Conservation (phyloP, 2,888 invertebrate genomes). For the Andrena haemorrhoa region DNA sequence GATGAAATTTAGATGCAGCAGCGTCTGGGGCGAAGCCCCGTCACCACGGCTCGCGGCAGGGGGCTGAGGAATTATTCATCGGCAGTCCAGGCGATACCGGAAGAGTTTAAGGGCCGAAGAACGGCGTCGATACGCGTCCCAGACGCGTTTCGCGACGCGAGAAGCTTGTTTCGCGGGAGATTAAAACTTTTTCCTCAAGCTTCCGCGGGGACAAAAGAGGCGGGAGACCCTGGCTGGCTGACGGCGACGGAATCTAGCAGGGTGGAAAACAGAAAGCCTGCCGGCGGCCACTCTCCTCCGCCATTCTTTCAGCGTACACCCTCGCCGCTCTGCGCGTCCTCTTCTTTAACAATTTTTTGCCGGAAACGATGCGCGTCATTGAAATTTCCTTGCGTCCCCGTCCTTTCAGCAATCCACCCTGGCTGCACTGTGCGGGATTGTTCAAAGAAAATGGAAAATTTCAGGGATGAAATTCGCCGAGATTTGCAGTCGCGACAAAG, state of each 20-base stretch:
- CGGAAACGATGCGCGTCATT: not conserved
- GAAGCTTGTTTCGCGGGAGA: conserved; percentile 55
- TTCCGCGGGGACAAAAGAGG: conserved; percentile 64
- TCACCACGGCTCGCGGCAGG: not conserved
- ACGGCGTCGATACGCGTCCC: conserved; percentile 30
- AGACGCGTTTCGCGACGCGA: conserved; percentile 38
- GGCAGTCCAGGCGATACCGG: conserved; percentile 24
- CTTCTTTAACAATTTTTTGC: conserved; percentile 13
- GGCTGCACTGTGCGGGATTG: not conserved
- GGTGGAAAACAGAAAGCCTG: conserved; percentile 43
- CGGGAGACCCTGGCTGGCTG: conserved; percentile 5
- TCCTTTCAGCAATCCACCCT: not conserved
- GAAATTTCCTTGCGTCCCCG: conserved; percentile 12
- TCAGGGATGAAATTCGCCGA: not conserved
- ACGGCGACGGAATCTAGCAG: conserved; percentile 47
- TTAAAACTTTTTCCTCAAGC: conserved; percentile 59
- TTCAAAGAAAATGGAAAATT: not conserved
- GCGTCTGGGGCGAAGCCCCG: not conserved
- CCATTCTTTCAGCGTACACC: conserved; percentile 14
- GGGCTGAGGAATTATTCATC: conserved; percentile 53
- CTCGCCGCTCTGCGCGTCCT: not conserved
- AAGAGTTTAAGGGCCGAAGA: conserved; percentile 35
- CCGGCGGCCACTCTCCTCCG: not conserved
- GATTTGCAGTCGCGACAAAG: not conserved
- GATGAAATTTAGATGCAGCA: conserved; percentile 50